Evolutionary conservation across 2,888 invertebrate species (phyloP), one percentile per base, ranked within the genome.

Genomic region (Hypolimnas misippus): DNA sequence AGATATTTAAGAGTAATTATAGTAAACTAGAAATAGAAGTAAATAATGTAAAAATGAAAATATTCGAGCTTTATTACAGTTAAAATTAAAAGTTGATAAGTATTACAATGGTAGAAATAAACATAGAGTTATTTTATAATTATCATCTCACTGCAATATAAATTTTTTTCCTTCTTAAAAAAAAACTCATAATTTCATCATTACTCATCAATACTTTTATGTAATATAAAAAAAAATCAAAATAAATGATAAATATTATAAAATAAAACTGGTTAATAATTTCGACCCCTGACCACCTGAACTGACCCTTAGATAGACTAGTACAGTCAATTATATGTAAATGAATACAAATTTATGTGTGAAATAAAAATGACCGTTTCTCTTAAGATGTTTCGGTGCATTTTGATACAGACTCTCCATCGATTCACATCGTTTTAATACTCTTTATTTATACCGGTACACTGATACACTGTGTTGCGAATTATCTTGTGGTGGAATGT

Each of bases 291-390:
- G 42, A 25, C 74, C 59, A 52, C 69, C 67, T 60, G 70, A 72
- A 65, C 56, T 66, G 68, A 71, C 73, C 71, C 72, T 57, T 66
- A 54, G 58, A 68, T 67, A 62, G 67, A 57, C 57, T 38, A 58
- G 67, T 21, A 62, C 65, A 69, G 68, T 51, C 10, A 70, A 73
- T 73, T 69, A 66, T 74, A 86, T 86, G 76, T 70, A 75, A 86
- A 84, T 83, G 72, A 73, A 74, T 67, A 73, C 70, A 76, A 87
- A 89, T 87, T 76, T 88, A 89, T 89, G 89, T 89, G 88, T 77
- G 89, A 89, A 86, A 65, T 65, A 46, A 38, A 65, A 57, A 62
- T 83, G 80, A 83, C 82, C 84, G 76, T 71, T 83, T 76, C 72
- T 76, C 79, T 77, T 57, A 75, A 69, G 69, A 57, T 59, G n/a